phyloP scores from a whole-genome alignment of 2,888 invertebrate species.

The Protonemura montana region DNA sequence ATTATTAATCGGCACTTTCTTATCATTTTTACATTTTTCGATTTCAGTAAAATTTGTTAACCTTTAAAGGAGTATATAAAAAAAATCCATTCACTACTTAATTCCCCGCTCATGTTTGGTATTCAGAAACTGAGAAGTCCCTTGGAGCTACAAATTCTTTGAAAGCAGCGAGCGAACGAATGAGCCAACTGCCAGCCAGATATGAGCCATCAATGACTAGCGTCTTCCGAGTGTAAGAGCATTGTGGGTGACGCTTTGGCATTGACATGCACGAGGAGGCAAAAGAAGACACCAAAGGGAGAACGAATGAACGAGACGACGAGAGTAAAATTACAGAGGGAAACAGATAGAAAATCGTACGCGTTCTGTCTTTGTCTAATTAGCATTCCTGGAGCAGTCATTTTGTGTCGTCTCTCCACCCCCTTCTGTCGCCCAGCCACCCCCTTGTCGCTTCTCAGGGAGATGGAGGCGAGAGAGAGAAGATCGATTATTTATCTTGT shows the following conservation, averaged over 20 bases:
- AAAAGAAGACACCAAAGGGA: constrained; percentile 26
- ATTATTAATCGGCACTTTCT: neutral
- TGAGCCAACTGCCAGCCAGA: neutral
- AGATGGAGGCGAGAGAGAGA: constrained; percentile 43
- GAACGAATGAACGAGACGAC: neutral
- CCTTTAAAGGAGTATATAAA: neutral
- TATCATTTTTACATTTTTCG: no score
- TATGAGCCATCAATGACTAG: neutral
- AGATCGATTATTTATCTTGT: constrained; percentile 49
- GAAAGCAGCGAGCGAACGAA: neutral
- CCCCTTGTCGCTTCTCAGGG: constrained; percentile 28
- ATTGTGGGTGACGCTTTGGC: neutral
- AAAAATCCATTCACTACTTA: neutral
- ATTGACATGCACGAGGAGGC: constrained; percentile 35
- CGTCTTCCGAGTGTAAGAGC: neutral
- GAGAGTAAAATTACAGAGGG: constrained; percentile 34
- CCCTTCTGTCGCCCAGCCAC: neutral
- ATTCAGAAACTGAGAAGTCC: neutral
- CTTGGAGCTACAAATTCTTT: neutral
- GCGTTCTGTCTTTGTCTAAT: constrained; percentile 56
- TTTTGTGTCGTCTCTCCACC: constrained; percentile 49
- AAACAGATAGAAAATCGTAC: constrained; percentile 40
- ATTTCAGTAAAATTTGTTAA: no score
- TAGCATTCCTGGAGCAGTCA: constrained; percentile 57
- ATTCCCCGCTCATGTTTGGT: neutral